Conservation (phyloP, 2,113 vertebrate genomes). For the cat (Felis catus) region DNA sequence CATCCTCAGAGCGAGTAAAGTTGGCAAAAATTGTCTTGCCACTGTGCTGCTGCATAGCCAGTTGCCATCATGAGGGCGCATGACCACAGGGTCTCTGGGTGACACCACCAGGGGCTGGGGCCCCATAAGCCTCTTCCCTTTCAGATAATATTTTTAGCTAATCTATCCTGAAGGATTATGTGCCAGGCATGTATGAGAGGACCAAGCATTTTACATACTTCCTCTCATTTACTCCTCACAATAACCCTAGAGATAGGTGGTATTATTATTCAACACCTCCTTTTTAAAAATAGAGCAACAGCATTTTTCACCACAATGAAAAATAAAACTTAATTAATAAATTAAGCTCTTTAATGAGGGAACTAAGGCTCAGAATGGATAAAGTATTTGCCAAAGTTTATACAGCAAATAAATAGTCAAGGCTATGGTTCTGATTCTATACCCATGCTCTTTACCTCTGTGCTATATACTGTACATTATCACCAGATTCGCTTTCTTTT, state of each 20-base stretch:
- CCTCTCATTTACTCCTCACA: not conserved
- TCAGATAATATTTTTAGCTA: not conserved
- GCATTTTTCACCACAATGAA: not conserved
- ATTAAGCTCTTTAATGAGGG: not conserved
- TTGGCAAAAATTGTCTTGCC: not conserved
- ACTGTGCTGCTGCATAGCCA: not conserved
- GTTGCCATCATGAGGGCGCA: no score
- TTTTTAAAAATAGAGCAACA: not conserved
- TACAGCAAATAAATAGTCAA: not conserved
- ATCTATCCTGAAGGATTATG: not conserved
- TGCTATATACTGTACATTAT: accelerated
- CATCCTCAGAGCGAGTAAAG: not conserved
- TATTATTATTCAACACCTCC: not conserved
- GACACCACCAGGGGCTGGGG: not conserved
- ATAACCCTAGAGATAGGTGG: not conserved
- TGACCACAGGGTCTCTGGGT: not conserved
- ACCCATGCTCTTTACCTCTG: not conserved
- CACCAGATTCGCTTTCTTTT: no score
- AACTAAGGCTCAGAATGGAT: not conserved
- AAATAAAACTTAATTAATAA: not conserved
- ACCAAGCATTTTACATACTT: not conserved
- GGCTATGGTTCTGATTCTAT: not conserved
- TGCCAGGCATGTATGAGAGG: not conserved
- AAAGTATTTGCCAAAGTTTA: not conserved
- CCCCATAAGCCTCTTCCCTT: not conserved